These are phyloP conservation scores for Ichneumoninae sp. DNA, from an alignment of 2,888 invertebrate species.

Conservation along the genomic window DNA sequence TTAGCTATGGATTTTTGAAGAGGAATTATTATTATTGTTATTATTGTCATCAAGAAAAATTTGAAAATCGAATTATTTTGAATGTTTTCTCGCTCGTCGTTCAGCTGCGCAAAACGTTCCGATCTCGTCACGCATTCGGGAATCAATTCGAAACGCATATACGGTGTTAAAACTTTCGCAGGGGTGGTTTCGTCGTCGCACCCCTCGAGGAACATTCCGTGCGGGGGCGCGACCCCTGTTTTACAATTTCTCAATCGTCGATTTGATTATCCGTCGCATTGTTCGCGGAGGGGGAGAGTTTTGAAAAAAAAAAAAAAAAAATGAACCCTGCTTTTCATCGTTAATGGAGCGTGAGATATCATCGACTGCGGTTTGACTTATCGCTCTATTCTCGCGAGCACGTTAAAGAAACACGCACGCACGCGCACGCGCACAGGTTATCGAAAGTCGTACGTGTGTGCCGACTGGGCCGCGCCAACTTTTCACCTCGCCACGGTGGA, in stretches of 20 bases:
- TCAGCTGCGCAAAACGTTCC: slow-evolving; percentile 39
- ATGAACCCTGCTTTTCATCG: neutral
- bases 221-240: slow-evolving; percentile 36
- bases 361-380: slow-evolving; percentile 61
- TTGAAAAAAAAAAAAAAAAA: neutral
- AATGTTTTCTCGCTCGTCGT: neutral
- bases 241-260: slow-evolving; percentile 52
- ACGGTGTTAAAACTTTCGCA: slow-evolving; percentile 20
- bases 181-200: slow-evolving; percentile 14
- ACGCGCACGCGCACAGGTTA: neutral
- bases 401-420: neutral
- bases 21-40: no score
- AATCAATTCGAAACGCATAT: slow-evolving; percentile 60
- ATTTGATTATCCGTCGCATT: slow-evolving; percentile 51
- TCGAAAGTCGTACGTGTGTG: neutral
- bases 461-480: slow-evolving; percentile 13
- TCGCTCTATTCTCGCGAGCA: slow-evolving; percentile 45
- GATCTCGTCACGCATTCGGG: slow-evolving; percentile 56
- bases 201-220: neutral
- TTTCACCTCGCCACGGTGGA: slow-evolving; percentile 32
- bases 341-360: slow-evolving; percentile 49
- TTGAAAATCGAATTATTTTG: slow-evolving; percentile 36
- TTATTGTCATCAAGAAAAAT: neutral
- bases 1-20: no score
- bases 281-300: neutral